Evolutionary conservation across 1,140 invertebrate genomes (phyloP), one percentile per base, ranked within the genome.

Genomic region (Paramacrobiotus metropolitanus): DNA sequence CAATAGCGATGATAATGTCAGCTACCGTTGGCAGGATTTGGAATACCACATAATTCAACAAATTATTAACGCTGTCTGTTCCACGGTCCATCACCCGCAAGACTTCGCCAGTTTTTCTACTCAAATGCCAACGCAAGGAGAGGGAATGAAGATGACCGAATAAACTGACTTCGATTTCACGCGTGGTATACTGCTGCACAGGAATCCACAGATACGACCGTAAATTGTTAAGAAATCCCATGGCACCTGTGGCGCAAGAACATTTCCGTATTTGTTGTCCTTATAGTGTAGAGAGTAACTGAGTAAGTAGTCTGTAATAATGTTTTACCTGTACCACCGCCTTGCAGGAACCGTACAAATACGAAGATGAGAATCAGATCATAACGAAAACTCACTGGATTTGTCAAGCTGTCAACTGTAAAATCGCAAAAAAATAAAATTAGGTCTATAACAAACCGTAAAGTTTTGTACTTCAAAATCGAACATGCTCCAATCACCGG

Each of bases 41-140:
- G 67, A 80, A 79, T 1, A 79, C 59, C 2, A 79, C 66, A 63
- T 77, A 78, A 69, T 83, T 88, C 0, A 96, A 78, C 3, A 96
- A 75, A 73, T 85, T 90, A 71, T 92, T 89, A 64, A 95, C 89
- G 21, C 87, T 91, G 65, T 87, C 87, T 2, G 90, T 95, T 55
- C 92, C 92, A 65, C 91, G 78, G 74, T 95, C 91, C 84, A 96
- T 91, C 0, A 95, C 81, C 61, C 87, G 75, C 0, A 95, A 73
- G 20, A 96, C 89, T 78, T 95, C 90, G 20, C 92, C 92, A 1
- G 91, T 95, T 77, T 96, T 95, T 29, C 90, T 76, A 4, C 80
- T 78, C 30, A 96, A 72, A 75, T 96, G 91, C 91, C 91, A 96
- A 60, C 71, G 66, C 30, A 78, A 64, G 3, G 75, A 78, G 31